These are phyloP conservation scores for Enteromius radiatus DNA, from an alignment of 2,797 vertebrate species.

Conservation along the genomic window DNA sequence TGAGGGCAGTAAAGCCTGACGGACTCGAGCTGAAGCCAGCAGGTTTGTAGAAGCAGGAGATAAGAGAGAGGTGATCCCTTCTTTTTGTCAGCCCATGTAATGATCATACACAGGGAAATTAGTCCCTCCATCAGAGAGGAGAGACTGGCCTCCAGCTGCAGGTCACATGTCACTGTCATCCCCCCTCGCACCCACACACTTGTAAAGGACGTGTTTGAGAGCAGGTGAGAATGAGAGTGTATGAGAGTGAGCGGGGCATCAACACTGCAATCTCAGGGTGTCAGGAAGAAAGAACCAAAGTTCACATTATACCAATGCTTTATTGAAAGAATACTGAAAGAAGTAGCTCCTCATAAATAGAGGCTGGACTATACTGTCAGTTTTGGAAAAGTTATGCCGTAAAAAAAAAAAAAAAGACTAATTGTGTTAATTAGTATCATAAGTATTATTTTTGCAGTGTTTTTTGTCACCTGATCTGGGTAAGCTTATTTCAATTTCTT, in stretches of 20 bases:
- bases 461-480: no score
- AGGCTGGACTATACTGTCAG: not conserved
- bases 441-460: not conserved
- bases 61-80: slow-evolving; percentile 68
- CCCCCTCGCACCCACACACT: slow-evolving; percentile 34
- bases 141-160: slow-evolving; percentile 45
- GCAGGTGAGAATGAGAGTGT: slow-evolving; percentile 28
- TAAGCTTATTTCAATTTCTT: no score
- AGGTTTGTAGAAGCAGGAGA: slow-evolving; percentile 46
- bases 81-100: slow-evolving; percentile 72
- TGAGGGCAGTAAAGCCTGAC: slow-evolving; percentile 24
- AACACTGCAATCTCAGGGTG: slow-evolving; percentile 3
- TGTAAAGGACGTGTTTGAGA: slow-evolving; percentile 39
- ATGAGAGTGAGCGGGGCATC: not conserved
- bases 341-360: not conserved
- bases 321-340: not conserved
- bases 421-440: no score
- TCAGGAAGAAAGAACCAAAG: not conserved
- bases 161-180: slow-evolving; percentile 62
- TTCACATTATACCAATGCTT: not conserved
- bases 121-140: slow-evolving; percentile 60
- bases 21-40: slow-evolving; percentile 29
- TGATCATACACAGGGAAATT: slow-evolving; percentile 80
- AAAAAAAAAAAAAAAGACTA: not conserved
- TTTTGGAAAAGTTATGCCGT: not conserved